These are phyloP conservation scores for Oligia fasciuncula DNA, from an alignment of 2,888 invertebrate genomes.

Conservation along the genomic window DNA sequence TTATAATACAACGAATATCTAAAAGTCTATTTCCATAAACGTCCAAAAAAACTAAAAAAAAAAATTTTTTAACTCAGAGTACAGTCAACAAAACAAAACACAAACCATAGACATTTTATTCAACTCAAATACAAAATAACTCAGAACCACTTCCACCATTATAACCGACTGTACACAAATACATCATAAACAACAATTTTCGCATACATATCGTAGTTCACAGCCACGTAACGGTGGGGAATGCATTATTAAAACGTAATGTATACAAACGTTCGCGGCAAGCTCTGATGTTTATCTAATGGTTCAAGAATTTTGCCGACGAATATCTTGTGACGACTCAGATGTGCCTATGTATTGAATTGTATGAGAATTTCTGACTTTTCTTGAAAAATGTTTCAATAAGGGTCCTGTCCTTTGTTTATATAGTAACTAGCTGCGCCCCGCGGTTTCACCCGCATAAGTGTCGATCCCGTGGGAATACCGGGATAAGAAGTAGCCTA, in stretches of 20 bases:
- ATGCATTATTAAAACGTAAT: conserved; percentile 70
- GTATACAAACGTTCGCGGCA: conserved; percentile 57
- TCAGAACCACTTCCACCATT: conserved; percentile 18
- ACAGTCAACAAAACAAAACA: conserved; percentile 23
- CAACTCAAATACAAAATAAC: conserved; percentile 35
- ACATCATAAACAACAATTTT: conserved; percentile 62
- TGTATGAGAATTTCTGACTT: neutral
- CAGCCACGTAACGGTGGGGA: conserved; percentile 58
- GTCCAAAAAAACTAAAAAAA: too few relatives aligned
- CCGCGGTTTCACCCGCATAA: too few relatives aligned
- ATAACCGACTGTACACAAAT: conserved; percentile 43
- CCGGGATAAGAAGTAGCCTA: too few relatives aligned
- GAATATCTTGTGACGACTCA: conserved; percentile 56
- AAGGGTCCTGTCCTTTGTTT: too few relatives aligned
- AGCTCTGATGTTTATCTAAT: conserved; percentile 59
- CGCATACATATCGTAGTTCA: conserved; percentile 60
- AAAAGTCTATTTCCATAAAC: neutral
- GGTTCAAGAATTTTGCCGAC: conserved; percentile 49
- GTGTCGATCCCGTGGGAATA: too few relatives aligned
- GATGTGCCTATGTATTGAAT: conserved; percentile 40
- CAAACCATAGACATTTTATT: conserved; percentile 6
- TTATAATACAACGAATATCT: neutral
- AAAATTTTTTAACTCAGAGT: neutral
- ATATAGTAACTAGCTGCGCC: too few relatives aligned
- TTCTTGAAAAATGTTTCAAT: too few relatives aligned